Evolutionary conservation across 2,113 vertebrate genomes (phyloP), one percentile per base, ranked within the genome.

Genomic region (Psilopsiagon aurifrons): DNA sequence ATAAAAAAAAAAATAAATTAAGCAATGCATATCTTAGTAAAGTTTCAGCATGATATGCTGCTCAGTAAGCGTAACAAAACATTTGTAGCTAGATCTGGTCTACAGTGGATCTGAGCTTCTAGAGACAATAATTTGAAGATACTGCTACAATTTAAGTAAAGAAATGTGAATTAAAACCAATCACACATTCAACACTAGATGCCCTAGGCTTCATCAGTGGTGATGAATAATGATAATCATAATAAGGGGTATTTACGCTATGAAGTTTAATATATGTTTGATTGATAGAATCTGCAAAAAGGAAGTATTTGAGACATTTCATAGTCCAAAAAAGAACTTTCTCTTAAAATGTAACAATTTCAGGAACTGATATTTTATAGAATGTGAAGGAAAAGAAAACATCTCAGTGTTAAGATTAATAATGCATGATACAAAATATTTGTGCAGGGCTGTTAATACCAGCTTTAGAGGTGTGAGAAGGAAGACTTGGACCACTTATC

Each of bases 31-130:
- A 55, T 74, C 76, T 92, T 62, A 76, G 57, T 28, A 51, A 79
- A 57, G 6, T 67, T 59, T 70, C 74, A 88, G 31, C 3, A 1
- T 57, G 7, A 70, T 29, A 49, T 51, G 25, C 20, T 68, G 15
- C 52, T 79, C 25, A 60, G 14, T 63, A 22, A 78, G 14, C 0
- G 0, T 35, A 67, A 49, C 8, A 73, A 57, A 76, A 33, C 2
- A 68, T 37, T 11, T 47, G 70, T 54, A 75, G 28, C 28, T 89
- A 57, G 37, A 89, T 84, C 3, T 51, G 25, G 8, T 28, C 57
- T 86, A 63, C 5, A 68, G 46, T 78, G 4, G 3, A 84, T 60
- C 24, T 0, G 5, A 64, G 13, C 2, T 52, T 67, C 44, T 70
- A 52, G 27, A 80, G 7, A 77, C 4, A 68, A 27, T 31, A 44